phyloP scores from a whole-genome alignment of 1,140 invertebrate genomes.

The Nasonia vitripennis region DNA sequence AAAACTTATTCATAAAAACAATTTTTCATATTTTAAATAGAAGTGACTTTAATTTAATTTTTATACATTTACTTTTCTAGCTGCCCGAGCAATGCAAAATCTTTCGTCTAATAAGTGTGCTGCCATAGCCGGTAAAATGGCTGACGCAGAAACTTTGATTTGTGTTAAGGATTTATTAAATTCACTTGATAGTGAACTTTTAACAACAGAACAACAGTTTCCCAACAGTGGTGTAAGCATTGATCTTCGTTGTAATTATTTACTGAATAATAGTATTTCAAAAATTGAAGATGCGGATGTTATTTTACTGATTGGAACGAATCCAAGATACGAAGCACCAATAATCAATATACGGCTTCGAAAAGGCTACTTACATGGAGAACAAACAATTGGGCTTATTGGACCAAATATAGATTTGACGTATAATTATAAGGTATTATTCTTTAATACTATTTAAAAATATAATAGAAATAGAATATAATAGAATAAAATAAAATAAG shows the following conservation, averaged over 20 bases:
- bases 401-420: constrained; percentile 95
- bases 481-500: too few relatives aligned
- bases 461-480: too few relatives aligned
- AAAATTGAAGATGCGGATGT: constrained; percentile 95
- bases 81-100: constrained; percentile 77
- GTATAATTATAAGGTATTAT: constrained; percentile 91
- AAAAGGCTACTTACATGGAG: constrained; percentile 93
- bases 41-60: constrained; percentile 11
- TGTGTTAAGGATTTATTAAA: constrained; percentile 97
- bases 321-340: constrained; percentile 98
- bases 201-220: constrained; percentile 94
- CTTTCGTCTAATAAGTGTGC: constrained; percentile 81
- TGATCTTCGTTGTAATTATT: constrained; percentile 93
- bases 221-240: constrained; percentile 89
- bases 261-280: constrained; percentile 92
- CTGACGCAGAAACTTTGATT: constrained; percentile 93
- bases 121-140: constrained; percentile 91
- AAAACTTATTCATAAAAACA: too few relatives aligned
- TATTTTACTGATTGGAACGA: constrained; percentile 95
- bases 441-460: too few relatives aligned
- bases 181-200: constrained; percentile 87
- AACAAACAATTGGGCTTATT: constrained; percentile 87
- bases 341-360: constrained; percentile 96
- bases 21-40: too few relatives aligned
- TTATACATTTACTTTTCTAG: constrained; percentile 58